phyloP scores from a whole-genome alignment of 2,888 invertebrate species.

The Idaea dimidiata region DNA sequence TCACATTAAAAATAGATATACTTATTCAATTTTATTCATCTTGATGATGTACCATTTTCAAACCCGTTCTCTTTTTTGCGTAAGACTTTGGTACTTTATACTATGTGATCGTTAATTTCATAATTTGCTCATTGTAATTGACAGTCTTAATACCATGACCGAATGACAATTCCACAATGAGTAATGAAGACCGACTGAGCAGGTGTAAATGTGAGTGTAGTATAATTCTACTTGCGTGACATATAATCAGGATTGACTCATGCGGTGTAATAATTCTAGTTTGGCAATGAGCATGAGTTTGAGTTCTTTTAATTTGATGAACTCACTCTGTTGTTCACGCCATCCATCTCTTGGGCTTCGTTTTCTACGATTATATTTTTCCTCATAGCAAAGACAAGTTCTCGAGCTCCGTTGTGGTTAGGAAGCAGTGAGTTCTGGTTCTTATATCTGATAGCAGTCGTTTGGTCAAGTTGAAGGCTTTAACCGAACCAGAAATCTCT shows the following conservation, averaged over 20 bases:
- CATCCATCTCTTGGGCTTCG: no score
- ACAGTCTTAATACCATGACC: neutral
- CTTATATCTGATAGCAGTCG: no score
- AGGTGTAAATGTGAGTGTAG: slow-evolving; percentile 41
- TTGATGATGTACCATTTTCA: no score
- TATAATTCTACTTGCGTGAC: slow-evolving; percentile 25
- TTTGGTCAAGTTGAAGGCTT: no score
- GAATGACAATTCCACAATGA: no score
- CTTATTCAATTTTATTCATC: no score
- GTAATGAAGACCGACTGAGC: slow-evolving; percentile 16
- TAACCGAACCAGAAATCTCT: no score
- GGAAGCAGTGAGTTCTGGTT: no score
- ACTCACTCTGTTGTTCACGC: neutral
- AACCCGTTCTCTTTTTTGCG: neutral
- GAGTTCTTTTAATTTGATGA: neutral
- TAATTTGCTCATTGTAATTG: neutral
- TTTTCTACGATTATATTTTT: no score
- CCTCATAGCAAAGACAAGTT: no score
- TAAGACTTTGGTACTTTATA: neutral
- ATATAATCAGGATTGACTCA: slow-evolving; percentile 45
- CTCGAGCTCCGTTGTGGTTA: no score
- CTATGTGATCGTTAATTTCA: neutral
- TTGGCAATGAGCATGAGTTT: slow-evolving; percentile 2
- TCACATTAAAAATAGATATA: no score
- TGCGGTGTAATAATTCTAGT: slow-evolving; percentile 22